Evolutionary conservation across 2,888 invertebrate species (phyloP), one percentile per base, ranked within the genome.

Genomic region (Stegana nigrithorax): DNA sequence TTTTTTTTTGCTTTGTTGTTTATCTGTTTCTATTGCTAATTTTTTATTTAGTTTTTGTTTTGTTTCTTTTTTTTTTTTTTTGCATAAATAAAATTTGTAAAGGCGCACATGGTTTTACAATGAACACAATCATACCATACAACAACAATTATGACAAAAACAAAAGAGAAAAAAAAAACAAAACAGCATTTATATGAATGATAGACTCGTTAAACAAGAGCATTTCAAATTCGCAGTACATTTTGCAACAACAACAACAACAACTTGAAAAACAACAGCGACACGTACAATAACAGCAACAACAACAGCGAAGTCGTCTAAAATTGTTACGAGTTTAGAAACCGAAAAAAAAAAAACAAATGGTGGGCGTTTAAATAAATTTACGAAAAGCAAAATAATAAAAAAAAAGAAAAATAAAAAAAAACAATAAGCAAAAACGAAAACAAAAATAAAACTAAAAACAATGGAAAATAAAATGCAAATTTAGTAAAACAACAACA

Each of bases 121-220:
- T n/a, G 19, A 6, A n/a, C 14, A 44, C 10, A 44, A 44, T 17
- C 8, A 44, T 19, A 44, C 14, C 5, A 44, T n/a, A 44, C 8
- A 44, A 44, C 44, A 44, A 44, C 14, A 44, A 44, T 44, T 19
- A 5, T 36, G 3, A 36, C n/a, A n/a, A 39, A 39, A 39, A 14
- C 4, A 36, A 36, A 36, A 6, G n/a, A n/a, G n/a, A 36, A 36
- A 36, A 36, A 36, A 36, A 36, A 36, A 36, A 36, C 39, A 39
- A 32, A 32, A 32, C 14, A 17, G 39, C 14, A n/a, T 29, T 14
- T 39, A 17, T 14, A 39, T 39, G 29, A 29, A 8, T 26, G 29
- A 51, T 19, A 51, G 51, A 51, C 29, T 51, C 51, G 27, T 51
- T 51, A n/a, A 51, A 51, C 29, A 29, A 51, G 29, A 51, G 51